Percentiles rank a stretch among this genome's conserved stretches.
Conservation (phyloP, 2,888 invertebrate genomes). For the Cataglyphis cursor region DNA sequence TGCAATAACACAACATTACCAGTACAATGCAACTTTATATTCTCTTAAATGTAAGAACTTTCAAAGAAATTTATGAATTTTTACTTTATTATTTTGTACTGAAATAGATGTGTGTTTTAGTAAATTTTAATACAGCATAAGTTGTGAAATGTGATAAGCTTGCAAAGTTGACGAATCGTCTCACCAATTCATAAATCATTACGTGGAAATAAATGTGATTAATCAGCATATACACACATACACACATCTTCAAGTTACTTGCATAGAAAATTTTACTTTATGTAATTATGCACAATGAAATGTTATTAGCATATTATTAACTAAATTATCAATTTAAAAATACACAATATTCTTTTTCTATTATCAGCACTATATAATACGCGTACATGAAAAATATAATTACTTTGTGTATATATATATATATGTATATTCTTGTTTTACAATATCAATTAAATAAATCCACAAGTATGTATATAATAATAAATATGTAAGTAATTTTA, state of each 20-base stretch:
- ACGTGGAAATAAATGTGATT: constrained; percentile 60
- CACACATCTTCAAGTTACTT: constrained; percentile 1
- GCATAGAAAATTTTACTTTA: not conserved
- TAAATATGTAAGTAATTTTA: constrained; percentile 17
- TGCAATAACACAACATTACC: not conserved
- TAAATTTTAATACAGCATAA: constrained; percentile 54
- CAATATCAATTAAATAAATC: constrained; percentile 1
- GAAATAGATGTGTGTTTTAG: constrained; percentile 28
- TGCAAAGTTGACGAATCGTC: constrained; percentile 47
- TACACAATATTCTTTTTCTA: constrained; percentile 11
- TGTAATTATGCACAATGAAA: constrained; percentile 20
- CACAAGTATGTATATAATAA: not conserved
- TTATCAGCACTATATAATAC: not conserved
- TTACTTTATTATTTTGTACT: constrained; percentile 39
- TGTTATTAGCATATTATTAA: not conserved
- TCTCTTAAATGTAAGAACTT: constrained; percentile 13
- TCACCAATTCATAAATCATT: constrained; percentile 69
- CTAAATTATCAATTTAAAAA: constrained; percentile 1
- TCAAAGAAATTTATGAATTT: constrained; percentile 25
- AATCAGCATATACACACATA: not conserved
- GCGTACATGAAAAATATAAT: not conserved
- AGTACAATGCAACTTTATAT: not conserved
- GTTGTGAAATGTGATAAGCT: constrained; percentile 45
- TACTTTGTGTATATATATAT: no score
- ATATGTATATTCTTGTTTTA: not conserved